Evolutionary conservation across 1,140 invertebrate genomes (phyloP).

Genomic region (Plutomurus gul): DNA sequence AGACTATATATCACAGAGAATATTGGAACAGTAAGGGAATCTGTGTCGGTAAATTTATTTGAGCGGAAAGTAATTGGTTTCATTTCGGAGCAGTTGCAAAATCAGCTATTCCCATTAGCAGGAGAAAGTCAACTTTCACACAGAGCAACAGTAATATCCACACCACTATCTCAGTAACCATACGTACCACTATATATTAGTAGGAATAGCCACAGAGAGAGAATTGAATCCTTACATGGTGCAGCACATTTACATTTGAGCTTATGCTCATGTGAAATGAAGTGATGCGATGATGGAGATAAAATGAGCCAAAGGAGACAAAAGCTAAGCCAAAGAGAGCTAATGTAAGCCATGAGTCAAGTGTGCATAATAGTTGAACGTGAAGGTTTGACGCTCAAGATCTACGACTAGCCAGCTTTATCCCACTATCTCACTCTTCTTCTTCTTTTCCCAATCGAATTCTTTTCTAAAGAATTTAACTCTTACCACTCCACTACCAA

Average conservation of each 20-base stretch:
- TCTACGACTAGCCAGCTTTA: no score
- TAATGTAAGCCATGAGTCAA: not conserved
- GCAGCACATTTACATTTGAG: not conserved
- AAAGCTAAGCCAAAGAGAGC: not conserved
- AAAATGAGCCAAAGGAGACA: not conserved
- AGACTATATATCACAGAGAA: not conserved
- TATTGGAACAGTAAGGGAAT: not conserved
- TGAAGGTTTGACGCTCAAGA: not conserved
- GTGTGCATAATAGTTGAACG: not conserved
- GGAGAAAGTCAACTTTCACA: not conserved
- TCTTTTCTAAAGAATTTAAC: not conserved
- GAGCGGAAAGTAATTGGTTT: not conserved
- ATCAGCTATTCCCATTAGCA: not conserved
- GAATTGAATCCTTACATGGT: not conserved
- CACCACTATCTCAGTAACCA: no score
- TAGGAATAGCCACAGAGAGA: no score
- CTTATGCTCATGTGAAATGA: constrained; percentile 1
- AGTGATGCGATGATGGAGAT: constrained; percentile 12
- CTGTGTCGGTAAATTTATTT: not conserved
- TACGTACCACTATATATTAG: no score
- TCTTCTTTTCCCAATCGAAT: no score
- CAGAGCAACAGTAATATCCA: not conserved
- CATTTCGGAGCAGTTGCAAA: not conserved
- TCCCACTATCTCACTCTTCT: no score
- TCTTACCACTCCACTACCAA: no score